Evolutionary conservation across 2,797 vertebrate species (phyloP), one percentile per base, ranked within the genome.

Genomic region (Anolis apletophallus): DNA sequence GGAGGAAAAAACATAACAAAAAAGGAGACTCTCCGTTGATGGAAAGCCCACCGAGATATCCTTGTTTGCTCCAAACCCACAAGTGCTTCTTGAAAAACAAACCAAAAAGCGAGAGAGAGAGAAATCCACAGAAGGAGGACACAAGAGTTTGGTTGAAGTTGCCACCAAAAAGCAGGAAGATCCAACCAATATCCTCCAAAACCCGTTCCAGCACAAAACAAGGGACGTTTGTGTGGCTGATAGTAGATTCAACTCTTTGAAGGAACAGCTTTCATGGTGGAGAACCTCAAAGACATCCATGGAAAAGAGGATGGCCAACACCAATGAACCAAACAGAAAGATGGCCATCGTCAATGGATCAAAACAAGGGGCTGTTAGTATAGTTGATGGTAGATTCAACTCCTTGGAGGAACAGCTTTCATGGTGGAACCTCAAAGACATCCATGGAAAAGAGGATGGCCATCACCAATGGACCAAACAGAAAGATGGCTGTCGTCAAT

Each of bases 11-110:
- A 46, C 5, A 5, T 5, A 46, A 46, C 46, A 46, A 46, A 89
- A 88, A 85, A 83, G 91, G 64, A 84, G 91, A 94, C 93, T 93
- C 92, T 52, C 88, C 79, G 88, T 89, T 91, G 88, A 84, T 76
- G 86, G 75, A 89, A 91, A 36, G 85, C 79, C 75, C 80, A 87
- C 75, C 69, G 29, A 86, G 88, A 84, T 23, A 64, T 87, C 85
- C 90, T 90, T 73, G 88, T 90, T 90, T 89, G 64, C 93, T 92
- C 91, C 94, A 87, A 93, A 93, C 83, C 52, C 81, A 76, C 55
- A n/a, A 91, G 85, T 89, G 91, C 54, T 77, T 57, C 29, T 61
- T 29, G 9, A 23, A 7, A 32, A 50, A 75, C 21, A 50, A 12
- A 36, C 32, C 69, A 64, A 61, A 23, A 61, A 9, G 1, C n/a